Evolutionary conservation across 2,113 vertebrate genomes (phyloP), one percentile per base, ranked within the genome.

Genomic region (Peromyscus polionotus): DNA sequence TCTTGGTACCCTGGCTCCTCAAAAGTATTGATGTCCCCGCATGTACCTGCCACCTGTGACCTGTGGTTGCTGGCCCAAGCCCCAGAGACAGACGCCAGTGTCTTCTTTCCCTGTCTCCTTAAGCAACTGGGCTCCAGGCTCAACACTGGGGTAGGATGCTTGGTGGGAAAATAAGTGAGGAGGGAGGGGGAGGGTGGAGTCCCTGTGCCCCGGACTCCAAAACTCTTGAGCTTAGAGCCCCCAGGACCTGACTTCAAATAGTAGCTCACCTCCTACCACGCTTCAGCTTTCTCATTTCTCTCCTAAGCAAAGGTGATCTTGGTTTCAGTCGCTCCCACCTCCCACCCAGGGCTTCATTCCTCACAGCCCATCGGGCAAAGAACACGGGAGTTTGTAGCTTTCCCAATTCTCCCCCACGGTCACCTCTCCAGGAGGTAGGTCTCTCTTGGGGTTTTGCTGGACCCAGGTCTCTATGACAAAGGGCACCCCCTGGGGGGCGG

Each of bases 391-490:
- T 54, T n/a, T 61, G 36, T 28, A 28, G 42, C 61, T 57, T 61
- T 51, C 42, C 59, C 54, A 75, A 4, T 48, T 70, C 42, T 80
- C 16, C 70, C 36, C 72, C 3, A 0, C 0, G 17, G 51, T 61
- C 91, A 76, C 76, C 72, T 75, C 94, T 48, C 90, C 10, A 1
- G 97, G 89, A 95, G 91, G 96, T 91, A 95, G 91, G 96, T 91
- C 86, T 73, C 85, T 14, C 68, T 2, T 39, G 80, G 72, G 67
- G 59, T 5, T 0, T 48, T 54, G 33, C 65, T 75, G 33, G 12
- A 80, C 80, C 63, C 85, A 39, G 36, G 70, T 92, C 79, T 88
- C 96, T 86, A 77, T 54, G 94, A 91, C 93, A 96, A 95, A 97
- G 8, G 72, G 20, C 90, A 70, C 88, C 81, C 93, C 63, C 51